Evolutionary conservation across 2,113 vertebrate species (phyloP).

Genomic region (Crotophaga sulcirostris): DNA sequence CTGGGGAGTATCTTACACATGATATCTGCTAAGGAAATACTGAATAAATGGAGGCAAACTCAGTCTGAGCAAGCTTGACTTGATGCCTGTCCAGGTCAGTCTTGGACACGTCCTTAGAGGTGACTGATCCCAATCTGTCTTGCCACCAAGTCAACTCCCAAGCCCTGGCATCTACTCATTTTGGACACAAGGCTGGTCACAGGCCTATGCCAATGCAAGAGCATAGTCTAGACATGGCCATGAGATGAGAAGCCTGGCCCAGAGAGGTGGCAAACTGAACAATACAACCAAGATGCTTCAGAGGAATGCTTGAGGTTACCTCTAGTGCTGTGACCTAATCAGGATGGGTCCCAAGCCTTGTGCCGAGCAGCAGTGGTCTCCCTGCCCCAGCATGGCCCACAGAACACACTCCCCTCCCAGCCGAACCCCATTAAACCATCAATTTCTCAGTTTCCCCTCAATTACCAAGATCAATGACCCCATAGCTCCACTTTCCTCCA

Average conservation of each 20-base stretch:
- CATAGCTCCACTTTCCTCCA: slow-evolving; percentile 21
- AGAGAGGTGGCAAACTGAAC: background rate
- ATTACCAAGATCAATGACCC: slow-evolving; percentile 48
- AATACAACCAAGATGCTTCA: background rate
- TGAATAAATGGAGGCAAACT: background rate
- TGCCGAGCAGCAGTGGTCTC: background rate
- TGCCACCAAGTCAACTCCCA: background rate
- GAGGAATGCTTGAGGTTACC: background rate
- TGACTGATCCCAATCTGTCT: background rate
- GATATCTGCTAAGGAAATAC: background rate
- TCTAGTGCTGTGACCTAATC: background rate
- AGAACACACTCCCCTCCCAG: background rate
- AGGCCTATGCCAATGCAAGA: background rate
- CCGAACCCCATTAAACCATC: slow-evolving; percentile 33
- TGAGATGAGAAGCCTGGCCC: background rate
- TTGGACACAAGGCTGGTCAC: background rate
- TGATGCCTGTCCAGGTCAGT: background rate
- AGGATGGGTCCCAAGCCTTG: background rate
- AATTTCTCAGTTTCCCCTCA: slow-evolving; percentile 51
- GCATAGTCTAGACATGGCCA: background rate
- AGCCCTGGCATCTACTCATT: background rate
- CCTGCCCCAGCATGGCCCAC: background rate
- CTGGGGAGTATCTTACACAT: background rate
- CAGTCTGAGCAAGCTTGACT: background rate
- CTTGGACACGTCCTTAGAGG: background rate